Evolutionary conservation across 2,113 vertebrate genomes (phyloP).

Genomic region (Aix galericulata): DNA sequence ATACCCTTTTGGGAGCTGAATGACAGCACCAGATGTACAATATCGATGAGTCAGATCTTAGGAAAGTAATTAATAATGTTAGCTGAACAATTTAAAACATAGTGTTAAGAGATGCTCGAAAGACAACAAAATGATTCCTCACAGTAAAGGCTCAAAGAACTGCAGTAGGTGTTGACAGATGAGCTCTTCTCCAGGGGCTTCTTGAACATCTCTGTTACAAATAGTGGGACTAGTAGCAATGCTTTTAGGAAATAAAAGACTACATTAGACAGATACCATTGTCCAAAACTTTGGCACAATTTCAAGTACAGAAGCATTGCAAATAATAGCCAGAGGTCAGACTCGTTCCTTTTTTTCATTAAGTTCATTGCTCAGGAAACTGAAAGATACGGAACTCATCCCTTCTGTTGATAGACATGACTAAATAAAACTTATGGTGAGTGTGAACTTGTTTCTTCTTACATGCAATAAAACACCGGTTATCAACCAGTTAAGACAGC

Average conservation of each 20-base stretch:
- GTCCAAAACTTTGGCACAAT: background rate
- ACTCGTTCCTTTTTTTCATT: background rate
- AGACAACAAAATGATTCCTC: background rate
- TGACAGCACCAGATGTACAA: slow-evolving; percentile 14
- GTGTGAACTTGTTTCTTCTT: background rate
- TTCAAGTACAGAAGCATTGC: background rate
- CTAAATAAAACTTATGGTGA: background rate
- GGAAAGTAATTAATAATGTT: slow-evolving; percentile 5
- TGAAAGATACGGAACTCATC: background rate
- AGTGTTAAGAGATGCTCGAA: background rate
- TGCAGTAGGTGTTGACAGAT: background rate
- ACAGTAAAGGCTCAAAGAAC: background rate
- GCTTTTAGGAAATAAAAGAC: background rate
- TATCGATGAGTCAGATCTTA: background rate
- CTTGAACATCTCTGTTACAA: background rate
- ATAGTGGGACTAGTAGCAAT: background rate
- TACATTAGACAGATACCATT: background rate
- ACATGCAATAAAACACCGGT: background rate
- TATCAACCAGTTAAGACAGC: background rate
- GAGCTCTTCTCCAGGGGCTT: background rate
- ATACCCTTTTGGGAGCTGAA: background rate
- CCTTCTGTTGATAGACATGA: background rate
- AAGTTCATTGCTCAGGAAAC: background rate
- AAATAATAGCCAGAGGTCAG: background rate
- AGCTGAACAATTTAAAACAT: background rate